Evolutionary conservation across 2,113 vertebrate species (phyloP), one percentile per base, ranked within the genome.

Genomic region (Gasterosteus aculeatus): DNA sequence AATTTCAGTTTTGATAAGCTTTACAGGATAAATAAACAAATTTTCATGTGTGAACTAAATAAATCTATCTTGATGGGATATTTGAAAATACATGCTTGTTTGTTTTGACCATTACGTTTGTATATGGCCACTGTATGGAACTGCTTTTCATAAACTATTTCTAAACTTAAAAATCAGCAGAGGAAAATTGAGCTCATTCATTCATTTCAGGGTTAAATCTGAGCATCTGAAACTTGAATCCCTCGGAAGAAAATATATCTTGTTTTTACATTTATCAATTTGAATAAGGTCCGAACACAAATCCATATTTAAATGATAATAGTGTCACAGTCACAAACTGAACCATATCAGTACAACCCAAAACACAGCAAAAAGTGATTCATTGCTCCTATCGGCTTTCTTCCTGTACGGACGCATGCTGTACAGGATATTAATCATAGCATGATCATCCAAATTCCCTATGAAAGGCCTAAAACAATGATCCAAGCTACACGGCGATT

Each of bases 381-480:
- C 5, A 49, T 31, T 42, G 10, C 3, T 5, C 5, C 54, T 35
- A 58, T 42, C 51, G 18, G 10, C 8, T 22, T 42, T 63, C 39
- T 35, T 16, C n/a, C 35, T 69, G 39, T 58, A 60, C 18, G 19
- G 35, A 4, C 2, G 1, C 26, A 7, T 3, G 42, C 7, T 67
- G 51, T 39, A 38, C 16, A 44, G n/a, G 1, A 2, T 14, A 51
- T 61, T 66, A 29, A 65, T 42, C 47, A 66, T 11, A 57, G 33
- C 22, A 54, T 33, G 4, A 38, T 38, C 3, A 2, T 57, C 22
- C 26, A 49, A 41, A 60, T 54, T 59, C 31, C 10, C 35, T 16
- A 60, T 51, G 18, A 61, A 49, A 29, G 35, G 54, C 74, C 66
- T 47, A 11, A 83, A 84, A 77, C 59, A 75, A 75, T 53, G 76